A percentile compares a stretch with the other conserved stretches of the same genome.
Conservation (phyloP, 1,140 invertebrate genomes). For the Chymomyza costata region DNA sequence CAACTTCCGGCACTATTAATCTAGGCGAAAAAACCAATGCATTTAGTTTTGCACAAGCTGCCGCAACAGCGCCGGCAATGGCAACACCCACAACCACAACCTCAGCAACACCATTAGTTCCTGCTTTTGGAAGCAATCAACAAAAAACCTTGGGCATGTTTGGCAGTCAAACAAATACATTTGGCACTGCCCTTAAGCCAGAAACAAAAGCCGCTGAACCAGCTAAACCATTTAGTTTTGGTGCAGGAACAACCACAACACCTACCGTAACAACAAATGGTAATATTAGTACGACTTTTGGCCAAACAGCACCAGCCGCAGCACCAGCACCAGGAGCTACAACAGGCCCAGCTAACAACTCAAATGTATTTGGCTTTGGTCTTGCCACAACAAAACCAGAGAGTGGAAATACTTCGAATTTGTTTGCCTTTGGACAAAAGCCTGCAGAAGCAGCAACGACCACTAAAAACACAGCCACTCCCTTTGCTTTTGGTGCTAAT, state of each 20-base stretch:
- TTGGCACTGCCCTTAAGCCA: conserved; percentile 29
- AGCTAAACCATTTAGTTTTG: conserved; percentile 21
- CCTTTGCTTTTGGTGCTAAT: too few species aligned
- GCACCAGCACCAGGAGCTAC: background rate
- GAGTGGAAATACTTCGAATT: conserved; percentile 6
- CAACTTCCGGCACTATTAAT: too few species aligned
- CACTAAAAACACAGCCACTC: conserved; percentile 5
- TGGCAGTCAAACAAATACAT: background rate
- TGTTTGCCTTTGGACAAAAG: conserved; percentile 22
- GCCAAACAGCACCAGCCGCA: conserved; percentile 7
- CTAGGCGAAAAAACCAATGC: too few species aligned
- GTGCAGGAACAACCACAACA: conserved; percentile 1
- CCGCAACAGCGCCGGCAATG: too few species aligned
- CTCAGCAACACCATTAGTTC: too few species aligned
- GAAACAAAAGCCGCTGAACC: background rate
- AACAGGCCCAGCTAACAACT: too few species aligned
- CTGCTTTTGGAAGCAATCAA: too few species aligned
- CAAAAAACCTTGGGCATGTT: too few species aligned
- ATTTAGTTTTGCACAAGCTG: too few species aligned
- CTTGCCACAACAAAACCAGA: too few species aligned
- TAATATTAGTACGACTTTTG: too few species aligned
- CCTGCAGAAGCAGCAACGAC: conserved; percentile 6
- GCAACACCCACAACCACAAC: too few species aligned
- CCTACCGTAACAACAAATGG: background rate
- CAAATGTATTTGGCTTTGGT: conserved; percentile 9